phyloP scores from a whole-genome alignment of 2,888 invertebrate genomes.

The Calliphora vomitoria region DNA sequence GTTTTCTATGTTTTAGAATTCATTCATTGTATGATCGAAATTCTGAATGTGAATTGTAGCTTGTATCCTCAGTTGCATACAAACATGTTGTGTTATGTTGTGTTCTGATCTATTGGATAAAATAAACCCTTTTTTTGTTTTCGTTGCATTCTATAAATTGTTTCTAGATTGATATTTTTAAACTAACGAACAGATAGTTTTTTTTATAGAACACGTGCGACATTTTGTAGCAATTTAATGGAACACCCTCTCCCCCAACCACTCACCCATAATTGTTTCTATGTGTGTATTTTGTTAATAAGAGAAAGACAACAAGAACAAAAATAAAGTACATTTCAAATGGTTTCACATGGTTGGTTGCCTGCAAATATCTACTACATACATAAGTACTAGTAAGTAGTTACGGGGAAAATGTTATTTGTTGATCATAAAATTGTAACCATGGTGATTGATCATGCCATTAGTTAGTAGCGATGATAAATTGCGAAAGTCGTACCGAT shows the following conservation, averaged over 20 bases:
- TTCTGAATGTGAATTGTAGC: conserved; percentile 62
- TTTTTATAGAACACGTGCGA: conserved; percentile 70
- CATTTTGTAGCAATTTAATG: conserved; percentile 47
- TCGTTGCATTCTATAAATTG: conserved; percentile 23
- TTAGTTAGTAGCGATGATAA: conserved; percentile 20
- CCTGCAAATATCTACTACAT: conserved; percentile 19
- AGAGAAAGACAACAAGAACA: background rate
- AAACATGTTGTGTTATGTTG: background rate
- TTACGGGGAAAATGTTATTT: conserved; percentile 52
- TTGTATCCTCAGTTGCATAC: conserved; percentile 61
- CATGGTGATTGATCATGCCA: conserved; percentile 54
- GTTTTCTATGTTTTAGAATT: conserved; percentile 29
- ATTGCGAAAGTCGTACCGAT: conserved; percentile 46
- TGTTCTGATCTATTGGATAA: conserved; percentile 41
- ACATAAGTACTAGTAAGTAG: no score
- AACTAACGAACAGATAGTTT: no score
- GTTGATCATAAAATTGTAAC: conserved; percentile 67
- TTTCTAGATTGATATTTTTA: conserved; percentile 8
- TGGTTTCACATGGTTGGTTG: conserved; percentile 71
- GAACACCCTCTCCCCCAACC: conserved; percentile 26
- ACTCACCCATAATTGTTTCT: conserved; percentile 10
- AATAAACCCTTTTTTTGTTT: conserved; percentile 44
- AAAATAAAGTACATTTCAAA: conserved; percentile 40
- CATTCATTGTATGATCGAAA: conserved; percentile 33
- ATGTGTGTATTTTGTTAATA: background rate